Evolutionary conservation across 1,140 invertebrate genomes (phyloP).

Genomic region (Pissodes strobi): DNA sequence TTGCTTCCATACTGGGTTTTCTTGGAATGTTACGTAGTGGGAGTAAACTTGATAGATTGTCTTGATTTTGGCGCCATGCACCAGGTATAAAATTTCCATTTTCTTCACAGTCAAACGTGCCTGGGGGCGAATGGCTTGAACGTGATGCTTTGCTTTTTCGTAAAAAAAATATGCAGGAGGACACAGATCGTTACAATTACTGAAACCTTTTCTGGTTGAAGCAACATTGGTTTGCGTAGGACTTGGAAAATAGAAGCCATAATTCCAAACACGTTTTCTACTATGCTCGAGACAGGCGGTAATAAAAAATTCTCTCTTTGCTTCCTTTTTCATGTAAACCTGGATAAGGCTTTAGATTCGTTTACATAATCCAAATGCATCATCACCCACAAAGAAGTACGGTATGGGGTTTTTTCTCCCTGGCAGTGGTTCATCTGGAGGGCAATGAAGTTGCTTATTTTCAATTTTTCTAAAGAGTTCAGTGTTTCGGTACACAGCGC

Average conservation of each 20-base stretch:
- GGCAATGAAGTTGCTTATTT: neutral
- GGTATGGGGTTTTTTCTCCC: neutral
- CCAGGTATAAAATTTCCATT: too few species aligned
- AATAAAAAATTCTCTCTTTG: constrained; percentile 13
- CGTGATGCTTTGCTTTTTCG: constrained; percentile 20
- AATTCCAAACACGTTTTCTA: too few species aligned
- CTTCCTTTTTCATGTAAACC: neutral
- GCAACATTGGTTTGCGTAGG: too few species aligned
- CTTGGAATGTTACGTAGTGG: too few species aligned
- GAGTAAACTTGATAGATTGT: too few species aligned
- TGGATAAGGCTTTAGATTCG: constrained; percentile 4
- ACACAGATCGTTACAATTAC: neutral
- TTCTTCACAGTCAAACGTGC: constrained; percentile 17
- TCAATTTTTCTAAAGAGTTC: neutral
- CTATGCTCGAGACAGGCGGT: constrained; percentile 6
- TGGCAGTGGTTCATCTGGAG: neutral
- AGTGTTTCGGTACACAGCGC: neutral
- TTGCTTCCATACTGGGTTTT: too few species aligned
- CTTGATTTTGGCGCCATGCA: too few species aligned
- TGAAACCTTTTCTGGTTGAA: too few species aligned
- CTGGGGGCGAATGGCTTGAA: constrained; percentile 12
- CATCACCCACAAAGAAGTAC: neutral
- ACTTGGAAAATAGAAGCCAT: neutral
- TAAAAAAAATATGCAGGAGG: constrained; percentile 29
- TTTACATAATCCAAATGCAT: neutral